Conservation (phyloP, 2,797 vertebrate genomes). For the Propithecus deckenii region DNA sequence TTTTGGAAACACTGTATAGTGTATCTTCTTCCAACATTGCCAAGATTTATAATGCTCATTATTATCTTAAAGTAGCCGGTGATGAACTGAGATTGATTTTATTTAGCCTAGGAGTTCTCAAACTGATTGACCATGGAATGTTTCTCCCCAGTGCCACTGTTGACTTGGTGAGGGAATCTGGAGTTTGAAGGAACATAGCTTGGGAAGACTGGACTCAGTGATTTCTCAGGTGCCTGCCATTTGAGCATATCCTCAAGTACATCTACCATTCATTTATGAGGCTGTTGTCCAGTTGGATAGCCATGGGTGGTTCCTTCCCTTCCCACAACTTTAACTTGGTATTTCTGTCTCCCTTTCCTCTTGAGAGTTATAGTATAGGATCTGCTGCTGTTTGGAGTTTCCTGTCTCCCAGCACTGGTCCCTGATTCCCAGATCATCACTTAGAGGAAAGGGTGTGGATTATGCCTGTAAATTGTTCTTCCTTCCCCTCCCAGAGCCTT, state of each 20-base stretch:
- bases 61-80: neutral
- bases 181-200: neutral
- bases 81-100: neutral
- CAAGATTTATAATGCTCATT: neutral
- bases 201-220: neutral
- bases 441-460: slow-evolving; percentile 34
- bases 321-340: neutral
- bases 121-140: neutral
- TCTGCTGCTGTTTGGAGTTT: neutral
- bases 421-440: neutral
- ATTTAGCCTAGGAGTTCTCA: neutral
- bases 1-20: neutral
- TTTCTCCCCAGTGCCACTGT: neutral
- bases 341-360: neutral
- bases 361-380: neutral
- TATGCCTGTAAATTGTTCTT: neutral
- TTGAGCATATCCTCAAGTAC: neutral
- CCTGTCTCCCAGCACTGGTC: neutral
- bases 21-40: neutral
- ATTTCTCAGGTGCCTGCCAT: neutral
- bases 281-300: neutral
- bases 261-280: neutral
- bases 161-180: neutral
- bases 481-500: neutral
- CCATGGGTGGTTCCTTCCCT: neutral